Conservation (phyloP, 2,888 invertebrate genomes). For the Arge pagana region DNA sequence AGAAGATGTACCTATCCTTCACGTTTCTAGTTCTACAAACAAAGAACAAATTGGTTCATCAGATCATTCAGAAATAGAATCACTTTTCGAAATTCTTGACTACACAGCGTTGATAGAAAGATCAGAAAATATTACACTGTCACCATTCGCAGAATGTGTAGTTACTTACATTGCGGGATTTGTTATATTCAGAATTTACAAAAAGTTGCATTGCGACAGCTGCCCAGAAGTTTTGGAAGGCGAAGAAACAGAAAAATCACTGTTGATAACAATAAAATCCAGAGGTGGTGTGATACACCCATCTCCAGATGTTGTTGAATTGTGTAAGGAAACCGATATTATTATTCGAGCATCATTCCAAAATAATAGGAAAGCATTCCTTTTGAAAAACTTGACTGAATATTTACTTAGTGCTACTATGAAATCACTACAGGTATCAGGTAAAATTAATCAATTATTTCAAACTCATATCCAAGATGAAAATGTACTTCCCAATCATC, state of each 20-base stretch:
- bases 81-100: background rate
- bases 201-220: background rate
- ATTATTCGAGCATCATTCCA: too few species aligned
- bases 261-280: slow-evolving; percentile 3
- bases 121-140: background rate
- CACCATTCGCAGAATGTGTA: background rate
- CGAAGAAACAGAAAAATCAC: background rate
- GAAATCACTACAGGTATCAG: too few species aligned
- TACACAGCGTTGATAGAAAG: background rate
- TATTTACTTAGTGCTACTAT: too few species aligned
- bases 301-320: too few species aligned
- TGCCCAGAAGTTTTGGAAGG: background rate
- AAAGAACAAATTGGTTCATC: slow-evolving; percentile 3
- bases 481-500: too few species aligned
- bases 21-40: slow-evolving; percentile 1
- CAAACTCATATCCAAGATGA: too few species aligned
- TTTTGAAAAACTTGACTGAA: too few species aligned
- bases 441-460: too few species aligned
- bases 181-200: background rate
- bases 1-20: slow-evolving; percentile 5
- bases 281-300: slow-evolving; percentile 1
- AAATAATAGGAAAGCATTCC: too few species aligned
- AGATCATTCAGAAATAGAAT: too few species aligned
- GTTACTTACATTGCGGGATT: slow-evolving; percentile 5
- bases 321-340: too few species aligned